Evolutionary conservation across 2,888 invertebrate genomes (phyloP), one percentile per base, ranked within the genome.

Genomic region (Luffia ferchaultella): DNA sequence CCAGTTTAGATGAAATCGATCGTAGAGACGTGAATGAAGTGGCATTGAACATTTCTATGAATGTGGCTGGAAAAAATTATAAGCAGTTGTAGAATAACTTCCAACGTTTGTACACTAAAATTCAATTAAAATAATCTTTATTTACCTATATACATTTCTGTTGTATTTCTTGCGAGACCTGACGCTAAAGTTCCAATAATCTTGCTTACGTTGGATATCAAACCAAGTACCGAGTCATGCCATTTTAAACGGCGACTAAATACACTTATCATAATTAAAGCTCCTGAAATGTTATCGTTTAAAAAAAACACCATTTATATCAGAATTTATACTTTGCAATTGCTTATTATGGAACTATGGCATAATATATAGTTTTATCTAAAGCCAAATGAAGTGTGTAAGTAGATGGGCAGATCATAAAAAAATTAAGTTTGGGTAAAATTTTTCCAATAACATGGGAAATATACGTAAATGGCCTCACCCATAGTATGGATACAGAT

Each of bases 11-110:
- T 44, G 87, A 86, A 55, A 89, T 88, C 19, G 88, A 87, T 61
- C 88, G 70, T 82, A 88, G 86, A 1, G 88, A 88, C 53, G 88
- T 88, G 58, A 88, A 86, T 17, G 88, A 87, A 15, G 88, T 88
- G 45, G 88, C 88, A 59, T 87, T 87, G 46, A 88, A 73, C 54
- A 88, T 86, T 62, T 88, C 88, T 15, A 86, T 86, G 54, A 88
- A 65, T 15, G 88, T 85, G 52, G 85, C 88, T 88, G 66, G 45
- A 75, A 76, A 30, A 30, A 30, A 30, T 7, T 3, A 7, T 30
- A 30, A 30, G 30, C 30, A 30, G 30, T 7, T 30, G 12, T 30
- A 7, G 12, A 7, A 30, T 30, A 30, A 30, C 12, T 30, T 12
- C n/a, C n/a, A 7, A 30, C 3, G 12, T 30, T 30, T 30, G 12